Evolutionary conservation across 2,888 invertebrate genomes (phyloP).

Genomic region (Geophilus truncorum): DNA sequence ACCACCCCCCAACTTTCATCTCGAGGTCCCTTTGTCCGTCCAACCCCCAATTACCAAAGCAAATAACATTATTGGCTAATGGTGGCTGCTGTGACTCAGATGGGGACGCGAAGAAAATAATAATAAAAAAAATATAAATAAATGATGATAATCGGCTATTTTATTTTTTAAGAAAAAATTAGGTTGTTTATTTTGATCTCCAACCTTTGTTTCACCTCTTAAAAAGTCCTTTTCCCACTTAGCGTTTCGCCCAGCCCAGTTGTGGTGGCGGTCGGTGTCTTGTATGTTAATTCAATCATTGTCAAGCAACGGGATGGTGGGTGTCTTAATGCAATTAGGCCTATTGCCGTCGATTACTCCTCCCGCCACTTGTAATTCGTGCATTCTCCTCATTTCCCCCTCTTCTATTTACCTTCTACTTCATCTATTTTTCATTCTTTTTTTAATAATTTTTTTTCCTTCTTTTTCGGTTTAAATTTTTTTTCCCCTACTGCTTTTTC

Average conservation of each 20-base stretch:
- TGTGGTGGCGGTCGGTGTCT: background rate
- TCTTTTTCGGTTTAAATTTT: background rate
- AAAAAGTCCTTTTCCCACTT: background rate
- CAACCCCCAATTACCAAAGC: slow-evolving; percentile 23
- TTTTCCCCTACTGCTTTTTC: background rate
- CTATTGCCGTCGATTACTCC: background rate
- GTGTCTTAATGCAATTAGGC: background rate
- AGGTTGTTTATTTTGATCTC: background rate
- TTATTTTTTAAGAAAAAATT: too few species aligned
- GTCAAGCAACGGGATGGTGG: background rate
- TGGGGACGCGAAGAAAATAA: background rate
- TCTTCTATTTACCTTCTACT: background rate
- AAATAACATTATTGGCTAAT: slow-evolving; percentile 15
- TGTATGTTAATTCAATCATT: background rate
- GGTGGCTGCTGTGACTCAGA: background rate
- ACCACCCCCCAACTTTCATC: background rate
- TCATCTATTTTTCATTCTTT: background rate
- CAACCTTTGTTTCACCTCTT: background rate
- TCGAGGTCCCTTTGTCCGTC: background rate
- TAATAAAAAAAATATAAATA: background rate
- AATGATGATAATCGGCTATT: background rate
- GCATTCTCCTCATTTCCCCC: background rate
- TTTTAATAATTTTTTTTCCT: background rate
- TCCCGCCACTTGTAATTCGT: background rate
- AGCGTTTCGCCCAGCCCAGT: background rate